A percentile compares a stretch with the other conserved stretches of the same genome.
These are phyloP conservation scores for Unio delphinus DNA, from an alignment of 2,888 invertebrate species.

Conservation along the genomic window DNA sequence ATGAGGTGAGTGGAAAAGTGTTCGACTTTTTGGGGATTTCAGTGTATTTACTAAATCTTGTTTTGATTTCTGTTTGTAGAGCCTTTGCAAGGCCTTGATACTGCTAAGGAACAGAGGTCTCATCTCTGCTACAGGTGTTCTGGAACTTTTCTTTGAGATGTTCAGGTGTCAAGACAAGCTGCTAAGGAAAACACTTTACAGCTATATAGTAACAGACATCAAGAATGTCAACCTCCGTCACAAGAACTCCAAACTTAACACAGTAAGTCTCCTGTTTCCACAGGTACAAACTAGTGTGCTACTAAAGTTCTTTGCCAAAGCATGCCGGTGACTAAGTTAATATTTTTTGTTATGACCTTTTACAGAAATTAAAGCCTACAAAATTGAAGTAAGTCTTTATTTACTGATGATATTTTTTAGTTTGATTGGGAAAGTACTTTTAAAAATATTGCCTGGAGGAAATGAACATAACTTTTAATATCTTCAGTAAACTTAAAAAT, in stretches of 20 bases:
- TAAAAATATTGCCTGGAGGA: too few relatives aligned
- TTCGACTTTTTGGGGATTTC: too few relatives aligned
- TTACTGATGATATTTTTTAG: too few relatives aligned
- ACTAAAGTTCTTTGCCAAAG: too few relatives aligned
- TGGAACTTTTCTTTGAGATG: conserved; percentile 92
- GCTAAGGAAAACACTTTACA: conserved; percentile 88
- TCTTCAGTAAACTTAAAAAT: too few relatives aligned
- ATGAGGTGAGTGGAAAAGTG: too few relatives aligned
- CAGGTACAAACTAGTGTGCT: not conserved
- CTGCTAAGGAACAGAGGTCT: conserved; percentile 93
- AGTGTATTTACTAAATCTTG: not conserved
- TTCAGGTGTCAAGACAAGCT: conserved; percentile 92
- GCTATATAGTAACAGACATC: conserved; percentile 93
- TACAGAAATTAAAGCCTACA: too few relatives aligned
- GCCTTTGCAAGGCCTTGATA: conserved; percentile 93
- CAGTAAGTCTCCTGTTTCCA: conserved; percentile 49
- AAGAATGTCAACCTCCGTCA: conserved; percentile 95
- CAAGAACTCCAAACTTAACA: conserved; percentile 92
- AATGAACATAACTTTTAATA: too few relatives aligned
- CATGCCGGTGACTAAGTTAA: too few relatives aligned
- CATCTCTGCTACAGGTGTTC: conserved; percentile 86
- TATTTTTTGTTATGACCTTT: too few relatives aligned
- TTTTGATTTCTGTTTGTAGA: conserved; percentile 72
- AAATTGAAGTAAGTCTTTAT: too few relatives aligned
- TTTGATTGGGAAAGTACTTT: too few relatives aligned